Evolutionary conservation across 2,888 invertebrate genomes (phyloP).

Genomic region (Dryococelus australis): DNA sequence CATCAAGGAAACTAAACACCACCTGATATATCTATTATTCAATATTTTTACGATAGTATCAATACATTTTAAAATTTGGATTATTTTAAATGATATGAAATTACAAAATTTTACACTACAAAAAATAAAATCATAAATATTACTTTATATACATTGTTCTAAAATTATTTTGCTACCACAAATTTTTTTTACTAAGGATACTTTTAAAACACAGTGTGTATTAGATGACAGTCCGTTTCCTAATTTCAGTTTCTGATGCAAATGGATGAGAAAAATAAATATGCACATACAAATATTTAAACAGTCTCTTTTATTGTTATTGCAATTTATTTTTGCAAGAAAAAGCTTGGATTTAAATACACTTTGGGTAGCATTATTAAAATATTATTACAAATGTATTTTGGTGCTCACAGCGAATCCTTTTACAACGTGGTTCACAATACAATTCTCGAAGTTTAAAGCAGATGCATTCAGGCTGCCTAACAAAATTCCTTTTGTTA

Average conservation of each 20-base stretch:
- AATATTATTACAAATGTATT: constrained; percentile 27
- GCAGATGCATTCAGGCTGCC: not conserved
- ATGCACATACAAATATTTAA: not conserved
- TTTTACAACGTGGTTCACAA: constrained; percentile 13
- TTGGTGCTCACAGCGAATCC: constrained; percentile 26
- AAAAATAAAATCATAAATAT: no score
- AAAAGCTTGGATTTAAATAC: constrained; percentile 25
- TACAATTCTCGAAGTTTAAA: not conserved
- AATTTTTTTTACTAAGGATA: no score
- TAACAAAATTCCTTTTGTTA: not conserved
- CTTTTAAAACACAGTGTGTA: no score
- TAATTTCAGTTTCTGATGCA: not conserved
- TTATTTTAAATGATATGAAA: no score
- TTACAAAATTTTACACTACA: no score
- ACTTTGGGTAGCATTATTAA: constrained; percentile 27
- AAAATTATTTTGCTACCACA: no score
- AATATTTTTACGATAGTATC: no score
- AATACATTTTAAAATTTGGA: no score
- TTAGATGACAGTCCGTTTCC: not conserved
- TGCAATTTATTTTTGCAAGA: not conserved
- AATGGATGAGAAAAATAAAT: not conserved
- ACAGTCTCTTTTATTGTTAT: constrained; percentile 27
- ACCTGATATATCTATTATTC: no score
- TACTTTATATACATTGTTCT: no score
- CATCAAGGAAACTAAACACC: no score